Percentiles rank a stretch among this genome's conserved stretches.
Conservation (phyloP, 2,888 invertebrate species). For the Morpho helenor region DNA sequence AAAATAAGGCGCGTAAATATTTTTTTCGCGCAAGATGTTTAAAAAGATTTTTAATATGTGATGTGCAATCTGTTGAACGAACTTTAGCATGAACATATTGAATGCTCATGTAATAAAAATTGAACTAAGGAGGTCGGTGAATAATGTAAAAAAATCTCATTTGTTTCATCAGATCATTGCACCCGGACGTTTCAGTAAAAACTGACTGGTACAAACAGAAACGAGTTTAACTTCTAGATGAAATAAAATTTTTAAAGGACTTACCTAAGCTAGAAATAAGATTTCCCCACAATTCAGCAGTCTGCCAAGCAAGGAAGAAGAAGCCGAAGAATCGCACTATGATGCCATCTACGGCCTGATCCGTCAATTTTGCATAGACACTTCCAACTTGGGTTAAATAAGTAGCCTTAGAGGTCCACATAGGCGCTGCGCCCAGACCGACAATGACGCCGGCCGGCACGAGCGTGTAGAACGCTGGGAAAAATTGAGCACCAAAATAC, state of each 20-base stretch:
- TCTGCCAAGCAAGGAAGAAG: constrained; percentile 99
- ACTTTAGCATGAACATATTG: constrained; percentile 1
- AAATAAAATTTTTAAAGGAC: constrained; percentile 33
- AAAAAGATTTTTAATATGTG: too few species aligned
- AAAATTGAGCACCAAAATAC: constrained; percentile 96
- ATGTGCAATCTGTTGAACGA: not conserved
- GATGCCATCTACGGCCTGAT: constrained; percentile 93
- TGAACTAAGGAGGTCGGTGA: constrained; percentile 11
- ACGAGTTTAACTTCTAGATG: constrained; percentile 3
- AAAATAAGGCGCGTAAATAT: too few species aligned
- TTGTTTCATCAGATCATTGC: constrained; percentile 12
- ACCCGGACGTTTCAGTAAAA: constrained; percentile 17
- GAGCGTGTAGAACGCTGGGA: constrained; percentile 94
- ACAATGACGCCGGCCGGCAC: constrained; percentile 96
- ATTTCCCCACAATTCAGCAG: constrained; percentile 97
- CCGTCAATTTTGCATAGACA: constrained; percentile 87
- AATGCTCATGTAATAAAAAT: constrained; percentile 7
- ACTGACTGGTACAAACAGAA: constrained; percentile 7
- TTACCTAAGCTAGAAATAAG: constrained; percentile 94
- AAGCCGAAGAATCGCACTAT: constrained; percentile 98
- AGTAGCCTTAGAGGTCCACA: constrained; percentile 99
- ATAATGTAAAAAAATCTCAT: constrained; percentile 7
- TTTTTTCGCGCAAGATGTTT: too few species aligned
- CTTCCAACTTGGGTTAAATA: constrained; percentile 97
- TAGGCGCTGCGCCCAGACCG: constrained; percentile 96